These are phyloP conservation scores for Drosophila meridiana DNA, from an alignment of 2,888 invertebrate species.

Conservation along the genomic window DNA sequence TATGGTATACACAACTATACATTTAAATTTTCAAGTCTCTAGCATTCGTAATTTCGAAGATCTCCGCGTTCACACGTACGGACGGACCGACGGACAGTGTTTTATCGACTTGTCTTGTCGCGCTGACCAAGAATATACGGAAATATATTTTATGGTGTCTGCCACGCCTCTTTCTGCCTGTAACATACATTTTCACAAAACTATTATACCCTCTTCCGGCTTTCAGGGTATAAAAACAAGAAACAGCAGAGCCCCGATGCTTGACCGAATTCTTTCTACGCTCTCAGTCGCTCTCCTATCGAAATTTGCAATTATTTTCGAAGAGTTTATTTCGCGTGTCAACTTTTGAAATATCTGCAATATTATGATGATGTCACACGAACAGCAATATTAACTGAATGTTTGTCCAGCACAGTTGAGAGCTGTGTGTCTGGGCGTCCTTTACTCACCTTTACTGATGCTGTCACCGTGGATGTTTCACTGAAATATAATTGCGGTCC, in stretches of 20 bases:
- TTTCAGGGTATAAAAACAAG: background rate
- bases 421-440: background rate
- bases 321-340: background rate
- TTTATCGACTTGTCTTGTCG: no score
- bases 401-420: background rate
- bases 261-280: background rate
- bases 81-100: no score
- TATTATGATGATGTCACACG: background rate
- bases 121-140: no score
- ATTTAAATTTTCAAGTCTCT: no score
- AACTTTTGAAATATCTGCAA: background rate
- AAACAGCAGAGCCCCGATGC: background rate
- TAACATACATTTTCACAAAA: no score
- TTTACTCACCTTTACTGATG: constrained; percentile 89
- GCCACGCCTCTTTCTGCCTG: no score
- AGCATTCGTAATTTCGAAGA: no score
- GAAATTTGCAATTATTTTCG: background rate
- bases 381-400: constrained; percentile 7
- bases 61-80: no score
- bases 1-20: no score
- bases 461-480: constrained; percentile 95
- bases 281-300: background rate
- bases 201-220: no score
- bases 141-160: no score
- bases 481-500: constrained; percentile 94